These are phyloP conservation scores for Leptinotarsa undecemlineata DNA, from an alignment of 1,140 invertebrate species.

Conservation along the genomic window DNA sequence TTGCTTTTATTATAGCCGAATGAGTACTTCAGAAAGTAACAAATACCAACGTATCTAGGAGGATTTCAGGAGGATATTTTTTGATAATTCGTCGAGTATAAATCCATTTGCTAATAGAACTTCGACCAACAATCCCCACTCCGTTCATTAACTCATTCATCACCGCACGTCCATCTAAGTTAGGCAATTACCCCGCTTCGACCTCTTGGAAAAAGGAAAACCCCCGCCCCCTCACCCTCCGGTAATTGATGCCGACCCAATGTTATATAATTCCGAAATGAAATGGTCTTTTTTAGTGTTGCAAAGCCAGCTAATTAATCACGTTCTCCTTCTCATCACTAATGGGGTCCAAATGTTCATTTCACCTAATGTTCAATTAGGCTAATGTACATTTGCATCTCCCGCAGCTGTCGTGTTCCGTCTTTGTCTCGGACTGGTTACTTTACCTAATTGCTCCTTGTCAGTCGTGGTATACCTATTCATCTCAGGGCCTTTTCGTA, in stretches of 20 bases:
- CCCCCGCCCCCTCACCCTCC: background rate
- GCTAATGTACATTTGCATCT: conserved; percentile 56
- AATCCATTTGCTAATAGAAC: background rate
- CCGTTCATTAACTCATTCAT: background rate
- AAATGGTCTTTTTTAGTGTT: conserved; percentile 34
- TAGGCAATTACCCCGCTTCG: conserved; percentile 1
- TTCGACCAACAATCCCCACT: background rate
- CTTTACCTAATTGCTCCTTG: conserved; percentile 52
- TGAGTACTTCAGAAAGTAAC: too few relatives aligned
- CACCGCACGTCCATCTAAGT: background rate
- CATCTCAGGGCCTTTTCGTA: background rate
- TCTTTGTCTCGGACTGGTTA: conserved; percentile 52
- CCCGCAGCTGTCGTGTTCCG: conserved; percentile 38
- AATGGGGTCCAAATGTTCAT: conserved; percentile 56
- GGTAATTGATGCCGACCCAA: conserved; percentile 19
- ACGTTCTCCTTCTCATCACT: conserved; percentile 50
- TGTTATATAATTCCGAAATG: conserved; percentile 36
- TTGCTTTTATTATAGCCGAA: too few relatives aligned
- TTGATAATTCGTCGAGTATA: too few relatives aligned
- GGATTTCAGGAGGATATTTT: too few relatives aligned
- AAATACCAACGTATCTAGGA: too few relatives aligned
- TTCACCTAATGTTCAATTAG: conserved; percentile 57
- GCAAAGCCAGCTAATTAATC: conserved; percentile 51
- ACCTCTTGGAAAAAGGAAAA: background rate
- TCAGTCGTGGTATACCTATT: background rate